phyloP scores from a whole-genome alignment of 2,888 invertebrate genomes.

The Agrotis puta region DNA sequence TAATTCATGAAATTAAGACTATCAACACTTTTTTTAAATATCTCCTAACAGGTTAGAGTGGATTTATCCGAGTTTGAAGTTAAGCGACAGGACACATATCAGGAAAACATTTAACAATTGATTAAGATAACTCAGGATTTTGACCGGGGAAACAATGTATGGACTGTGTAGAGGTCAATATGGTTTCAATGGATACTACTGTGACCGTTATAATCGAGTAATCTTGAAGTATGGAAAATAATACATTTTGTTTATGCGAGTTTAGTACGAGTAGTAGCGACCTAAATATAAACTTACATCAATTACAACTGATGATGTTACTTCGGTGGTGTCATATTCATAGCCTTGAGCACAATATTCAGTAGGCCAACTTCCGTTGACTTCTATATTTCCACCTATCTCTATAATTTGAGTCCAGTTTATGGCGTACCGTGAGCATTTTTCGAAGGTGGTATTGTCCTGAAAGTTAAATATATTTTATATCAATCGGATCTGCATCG shows the following conservation, averaged over 20 bases:
- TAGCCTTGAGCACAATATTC: constrained; percentile 95
- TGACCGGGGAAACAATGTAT: background rate
- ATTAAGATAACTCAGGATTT: background rate
- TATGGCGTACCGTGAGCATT: constrained; percentile 93
- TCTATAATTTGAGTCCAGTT: constrained; percentile 92
- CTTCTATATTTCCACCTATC: constrained; percentile 74
- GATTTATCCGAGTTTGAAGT: too few relatives aligned
- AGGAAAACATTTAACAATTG: background rate
- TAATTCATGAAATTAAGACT: too few relatives aligned
- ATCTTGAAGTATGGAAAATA: too few relatives aligned
- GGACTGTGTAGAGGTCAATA: too few relatives aligned
- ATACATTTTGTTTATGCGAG: too few relatives aligned
- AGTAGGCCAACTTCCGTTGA: constrained; percentile 91
- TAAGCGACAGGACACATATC: too few relatives aligned
- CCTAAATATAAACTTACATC: constrained; percentile 95
- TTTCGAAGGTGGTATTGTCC: constrained; percentile 91
- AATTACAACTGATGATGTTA: constrained; percentile 95
- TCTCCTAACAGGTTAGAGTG: too few relatives aligned
- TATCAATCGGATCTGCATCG: too few relatives aligned
- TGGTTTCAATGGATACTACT: too few relatives aligned
- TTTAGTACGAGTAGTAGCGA: too few relatives aligned
- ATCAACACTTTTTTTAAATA: too few relatives aligned
- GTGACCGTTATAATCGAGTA: too few relatives aligned
- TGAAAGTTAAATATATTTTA: constrained; percentile 64
- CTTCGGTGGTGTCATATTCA: constrained; percentile 94